Base-by-base conservation (phyloP, 1,140 invertebrate species). In the Rhyacophila brunnea region DNA sequence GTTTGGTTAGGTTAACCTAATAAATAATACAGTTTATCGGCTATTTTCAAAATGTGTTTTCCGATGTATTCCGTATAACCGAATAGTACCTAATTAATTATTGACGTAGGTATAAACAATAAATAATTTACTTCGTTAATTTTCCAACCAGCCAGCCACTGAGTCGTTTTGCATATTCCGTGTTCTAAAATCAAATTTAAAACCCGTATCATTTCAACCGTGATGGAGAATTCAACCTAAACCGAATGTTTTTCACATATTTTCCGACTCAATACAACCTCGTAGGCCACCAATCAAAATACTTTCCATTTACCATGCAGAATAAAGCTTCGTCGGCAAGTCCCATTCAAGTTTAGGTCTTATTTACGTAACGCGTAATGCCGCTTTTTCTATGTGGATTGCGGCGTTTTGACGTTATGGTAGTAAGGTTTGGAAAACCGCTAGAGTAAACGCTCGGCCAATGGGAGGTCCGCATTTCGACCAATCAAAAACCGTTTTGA, bases 401-500 rank as follows among this genome's bases (percentile, higher is more conserved):
- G 6, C 5, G 6, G 0, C 15, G 56, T 34, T 54, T 32, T 11
- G 54, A 14, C 38, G 28, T 58, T 64, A 52, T 40, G 23, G 14
- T 14, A 6, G 13, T 20, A 6, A 7, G 19, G 58, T 46, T 28
- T 13, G 14, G n/a, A 18, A 15, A 4, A 4, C 19, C 6, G 32
- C 11, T 43, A 58, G 53, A 36, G 58, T 64, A 63, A 63, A 55
- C 47, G 56, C 13, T 43, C 20, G 52, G 47, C 63, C 63, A 65
- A 65, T 65, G 20, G 58, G 20, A 35, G 45, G 43, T 15, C 48
- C 17, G 34, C 32, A 20, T 35, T 1, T 13, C 55, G 49, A 65
- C 63, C 63, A 65, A 65, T 65, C 63, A 65, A 65, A 65, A 65
- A 65, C 58, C 63, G 63, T 65, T 65, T 65, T 65, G 54, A 61